Evolutionary conservation across 1,140 invertebrate genomes (phyloP).

Genomic region (Lordiphosa mommai): DNA sequence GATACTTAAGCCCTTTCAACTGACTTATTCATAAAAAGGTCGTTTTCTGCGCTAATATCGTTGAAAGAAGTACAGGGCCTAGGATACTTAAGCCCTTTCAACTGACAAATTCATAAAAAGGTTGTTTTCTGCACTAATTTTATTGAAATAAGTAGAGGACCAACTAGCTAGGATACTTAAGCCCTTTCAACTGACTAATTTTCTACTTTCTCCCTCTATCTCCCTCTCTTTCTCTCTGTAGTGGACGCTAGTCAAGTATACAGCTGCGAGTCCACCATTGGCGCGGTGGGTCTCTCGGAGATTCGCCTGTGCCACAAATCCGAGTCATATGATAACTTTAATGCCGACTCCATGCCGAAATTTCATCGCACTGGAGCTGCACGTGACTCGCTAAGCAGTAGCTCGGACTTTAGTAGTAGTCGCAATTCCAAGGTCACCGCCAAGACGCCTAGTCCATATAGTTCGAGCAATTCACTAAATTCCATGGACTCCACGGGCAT

Average conservation of each 20-base stretch:
- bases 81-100: too few species aligned
- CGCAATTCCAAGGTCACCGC: constrained; percentile 73
- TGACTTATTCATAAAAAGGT: too few species aligned
- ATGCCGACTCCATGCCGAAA: constrained; percentile 71
- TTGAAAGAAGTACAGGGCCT: too few species aligned
- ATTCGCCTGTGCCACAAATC: constrained; percentile 75
- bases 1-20: too few species aligned
- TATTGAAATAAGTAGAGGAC: too few species aligned
- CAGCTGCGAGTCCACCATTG: constrained; percentile 76
- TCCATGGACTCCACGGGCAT: constrained; percentile 78
- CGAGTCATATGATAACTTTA: constrained; percentile 73
- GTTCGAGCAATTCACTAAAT: constrained; percentile 77
- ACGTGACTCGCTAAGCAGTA: constrained; percentile 75
- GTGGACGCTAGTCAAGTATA: constrained; percentile 79
- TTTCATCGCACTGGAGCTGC: constrained; percentile 62
- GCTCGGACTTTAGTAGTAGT: constrained; percentile 77
- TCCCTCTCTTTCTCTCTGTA: constrained; percentile 8
- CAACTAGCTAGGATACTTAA: too few species aligned
- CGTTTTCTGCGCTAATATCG: too few species aligned
- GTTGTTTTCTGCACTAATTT: too few species aligned
- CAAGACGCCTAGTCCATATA: constrained; percentile 78
- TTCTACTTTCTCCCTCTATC: not conserved
- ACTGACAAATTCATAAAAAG: too few species aligned
- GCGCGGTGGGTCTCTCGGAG: constrained; percentile 75
- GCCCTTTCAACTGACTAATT: not conserved